Evolutionary conservation across 2,888 invertebrate genomes (phyloP), one percentile per base, ranked within the genome.

Genomic region (Rutpela maculata): DNA sequence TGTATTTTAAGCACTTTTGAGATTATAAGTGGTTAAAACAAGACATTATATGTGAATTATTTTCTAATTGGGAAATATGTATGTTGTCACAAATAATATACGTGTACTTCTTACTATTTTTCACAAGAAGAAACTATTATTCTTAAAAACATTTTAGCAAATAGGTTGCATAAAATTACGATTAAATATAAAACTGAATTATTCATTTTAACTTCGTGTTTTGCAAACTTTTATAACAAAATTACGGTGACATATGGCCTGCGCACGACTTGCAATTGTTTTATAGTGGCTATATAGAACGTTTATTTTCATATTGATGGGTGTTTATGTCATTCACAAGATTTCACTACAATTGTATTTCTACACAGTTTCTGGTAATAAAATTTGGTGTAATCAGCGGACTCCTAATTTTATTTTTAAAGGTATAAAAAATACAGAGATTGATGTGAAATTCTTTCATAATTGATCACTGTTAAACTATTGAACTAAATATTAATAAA

Each of bases 281-380:
- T n/a, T 50, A 50, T 50, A 50, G n/a, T n/a, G n/a, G 50, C 50
- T 50, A 50, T 50, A 15, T n/a, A 50, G 7, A 50, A 50, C 50
- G 50, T 50, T 50, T 50, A 50, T 50, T 50, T 50, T 50, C n/a
- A 50, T 50, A 50, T 50, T 50, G 50, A 50, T 50, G 50, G 50
- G n/a, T 12, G 11, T 43, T 43, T n/a, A 4, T 50, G 7, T 50
- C 50, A 50, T 50, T n/a, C 15, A n/a, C 4, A n/a, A 50, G 50
- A 50, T 50, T 50, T 50, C 50, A 50, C 50, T n/a, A 12, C 12
- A 43, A 12, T 43, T 43, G 50, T 50, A 50, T 50, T 50, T 50
- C 50, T 50, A 50, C 50, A 50, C 50, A n/a, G n/a, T 50, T 50
- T 50, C 50, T 50, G n/a, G 50, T 50, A 2, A 43, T 43, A 50